Conservation (phyloP, 2,797 vertebrate species). For the Mormyrus proboscirostris region DNA sequence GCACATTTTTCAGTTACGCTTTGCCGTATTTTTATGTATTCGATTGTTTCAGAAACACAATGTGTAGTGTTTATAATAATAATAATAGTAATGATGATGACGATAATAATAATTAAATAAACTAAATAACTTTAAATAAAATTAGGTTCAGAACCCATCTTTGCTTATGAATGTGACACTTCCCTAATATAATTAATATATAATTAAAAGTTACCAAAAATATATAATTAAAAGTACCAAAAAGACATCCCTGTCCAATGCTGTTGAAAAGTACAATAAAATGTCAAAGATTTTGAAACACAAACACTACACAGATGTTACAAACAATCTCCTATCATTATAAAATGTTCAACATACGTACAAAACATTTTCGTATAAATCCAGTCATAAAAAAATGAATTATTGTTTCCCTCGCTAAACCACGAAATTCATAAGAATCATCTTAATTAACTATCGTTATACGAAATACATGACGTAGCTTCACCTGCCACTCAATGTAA, state of each 20-base stretch:
- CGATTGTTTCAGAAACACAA: not conserved
- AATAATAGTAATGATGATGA: not conserved
- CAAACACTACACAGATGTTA: not conserved
- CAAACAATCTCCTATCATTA: not conserved
- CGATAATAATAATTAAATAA: not conserved
- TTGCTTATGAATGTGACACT: not conserved
- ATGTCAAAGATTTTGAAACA: not conserved
- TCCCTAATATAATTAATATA: not conserved
- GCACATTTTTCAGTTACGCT: constrained; percentile 11
- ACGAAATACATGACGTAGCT: not conserved
- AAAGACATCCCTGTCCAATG: not conserved
- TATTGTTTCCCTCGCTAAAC: not conserved
- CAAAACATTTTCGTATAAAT: not conserved
- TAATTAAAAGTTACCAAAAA: not conserved
- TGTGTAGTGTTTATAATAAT: not conserved
- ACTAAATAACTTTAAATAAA: not conserved
- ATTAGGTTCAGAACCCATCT: not conserved
- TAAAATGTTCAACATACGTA: not conserved
- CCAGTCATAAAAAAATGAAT: not conserved
- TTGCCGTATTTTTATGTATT: not conserved
- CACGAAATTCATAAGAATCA: not conserved
- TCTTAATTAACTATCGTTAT: not conserved
- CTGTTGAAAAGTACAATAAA: not conserved
- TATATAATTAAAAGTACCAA: not conserved
- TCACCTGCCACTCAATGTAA: constrained; percentile 44